Evolutionary conservation across 2,888 invertebrate genomes (phyloP).

Genomic region (Diarsia mendica): DNA sequence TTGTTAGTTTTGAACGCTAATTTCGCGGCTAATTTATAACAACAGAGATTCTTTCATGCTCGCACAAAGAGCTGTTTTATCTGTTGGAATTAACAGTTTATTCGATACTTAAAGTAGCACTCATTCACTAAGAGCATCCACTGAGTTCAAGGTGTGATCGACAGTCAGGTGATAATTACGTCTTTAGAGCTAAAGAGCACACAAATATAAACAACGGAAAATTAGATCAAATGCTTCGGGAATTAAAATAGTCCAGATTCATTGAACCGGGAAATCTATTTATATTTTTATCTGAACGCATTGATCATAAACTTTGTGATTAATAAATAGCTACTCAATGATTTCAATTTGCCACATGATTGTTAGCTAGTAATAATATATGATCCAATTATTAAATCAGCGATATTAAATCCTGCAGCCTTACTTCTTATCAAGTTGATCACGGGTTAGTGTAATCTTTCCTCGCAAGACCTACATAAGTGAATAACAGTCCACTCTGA

Average conservation of each 20-base stretch:
- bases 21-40: constrained; percentile 70
- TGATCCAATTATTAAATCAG: constrained; percentile 24
- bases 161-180: constrained; percentile 46
- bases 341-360: constrained; percentile 25
- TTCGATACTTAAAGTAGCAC: constrained; percentile 30
- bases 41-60: constrained; percentile 68
- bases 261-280: constrained; percentile 40
- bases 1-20: constrained; percentile 65
- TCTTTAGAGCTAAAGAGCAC: constrained; percentile 31
- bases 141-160: constrained; percentile 59
- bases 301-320: constrained; percentile 28
- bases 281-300: constrained; percentile 32
- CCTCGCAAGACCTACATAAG: neutral
- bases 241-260: constrained; percentile 40
- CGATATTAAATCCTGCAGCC: constrained; percentile 25
- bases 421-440: constrained; percentile 26
- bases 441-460: constrained; percentile 19
- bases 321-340: constrained; percentile 42
- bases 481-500: neutral
- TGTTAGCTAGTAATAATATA: constrained; percentile 22
- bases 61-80: constrained; percentile 69
- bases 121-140: constrained; percentile 44
- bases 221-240: constrained; percentile 27
- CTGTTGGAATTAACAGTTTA: constrained; percentile 40
- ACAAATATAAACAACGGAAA: constrained; percentile 44